Evolutionary conservation across 2,797 vertebrate genomes (phyloP), one percentile per base, ranked within the genome.

Genomic region (Macropus fuliginosus): DNA sequence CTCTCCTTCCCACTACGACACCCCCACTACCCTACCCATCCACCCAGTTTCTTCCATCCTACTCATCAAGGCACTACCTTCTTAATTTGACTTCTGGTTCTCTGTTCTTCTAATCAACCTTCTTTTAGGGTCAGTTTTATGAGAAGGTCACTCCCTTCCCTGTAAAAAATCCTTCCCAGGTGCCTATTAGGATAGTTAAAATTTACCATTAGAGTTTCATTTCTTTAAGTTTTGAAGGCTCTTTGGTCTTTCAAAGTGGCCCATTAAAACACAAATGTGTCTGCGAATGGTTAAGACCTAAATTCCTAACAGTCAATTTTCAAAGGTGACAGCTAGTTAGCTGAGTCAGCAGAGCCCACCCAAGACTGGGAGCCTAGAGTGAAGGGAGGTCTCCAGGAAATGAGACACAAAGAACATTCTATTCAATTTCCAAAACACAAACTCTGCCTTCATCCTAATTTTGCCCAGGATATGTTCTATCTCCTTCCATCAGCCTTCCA

Each of bases 181-280:
- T 10, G 95, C 95, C 54, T 90, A 87, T 50, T 56, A 91, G 9
- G 93, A 89, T 21, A 62, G 54, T 90, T 55, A 92, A 92, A 90
- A 91, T 81, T 95, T n/a, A 96, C 87, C 13, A 3, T 0, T 92
- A 21, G 12, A 95, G 81, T 91, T 93, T 96, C 34, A 90, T 92
- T 97, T 95, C 93, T 94, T 74, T 93, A 95, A 95, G n/a, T 90
- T 55, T 91, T 87, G 54, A 56, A 46, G 18, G 95, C 56, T 96
- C 95, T 94, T 93, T 29, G 56, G n/a, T 52, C 40, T 93, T 96
- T 96, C 91, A 94, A 94, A 97, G 95, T 12, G 21, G 24, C 9
- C 21, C 74, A 90, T 90, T 92, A 95, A 93, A 92, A 94, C 89
- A 90, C 16, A 95, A 95, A 95, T 91, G 55, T 28, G 5, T 95